Percentiles rank a stretch among this genome's conserved stretches.
Conservation (phyloP, 2,888 invertebrate genomes). For the Papilio gigon region DNA sequence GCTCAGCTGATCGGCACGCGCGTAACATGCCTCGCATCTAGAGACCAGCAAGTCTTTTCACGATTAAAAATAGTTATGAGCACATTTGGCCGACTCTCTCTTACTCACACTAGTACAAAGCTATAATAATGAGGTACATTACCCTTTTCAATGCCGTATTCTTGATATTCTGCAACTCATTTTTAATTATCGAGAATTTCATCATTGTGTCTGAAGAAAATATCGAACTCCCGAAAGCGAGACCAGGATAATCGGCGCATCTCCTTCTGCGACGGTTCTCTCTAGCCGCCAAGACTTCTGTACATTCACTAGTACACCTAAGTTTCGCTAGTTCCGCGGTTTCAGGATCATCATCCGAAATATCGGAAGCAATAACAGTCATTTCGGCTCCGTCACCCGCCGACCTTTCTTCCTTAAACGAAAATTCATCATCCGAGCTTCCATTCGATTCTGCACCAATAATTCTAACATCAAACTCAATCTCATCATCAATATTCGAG, state of each 20-base stretch:
- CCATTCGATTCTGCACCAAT: constrained; percentile 63
- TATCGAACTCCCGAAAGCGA: constrained; percentile 95
- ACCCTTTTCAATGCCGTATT: constrained; percentile 98
- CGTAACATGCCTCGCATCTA: constrained; percentile 57
- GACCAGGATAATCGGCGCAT: constrained; percentile 95
- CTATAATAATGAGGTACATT: constrained; percentile 82
- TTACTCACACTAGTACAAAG: constrained; percentile 64
- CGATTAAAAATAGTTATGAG: constrained; percentile 78
- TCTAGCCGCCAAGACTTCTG: constrained; percentile 93
- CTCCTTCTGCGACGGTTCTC: constrained; percentile 89
- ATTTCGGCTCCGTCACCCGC: constrained; percentile 77
- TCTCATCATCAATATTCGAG: constrained; percentile 71
- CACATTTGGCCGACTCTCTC: constrained; percentile 75
- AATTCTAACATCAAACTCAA: constrained; percentile 67
- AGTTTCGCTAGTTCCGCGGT: constrained; percentile 91
- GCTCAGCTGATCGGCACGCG: constrained; percentile 80
- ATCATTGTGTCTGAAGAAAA: constrained; percentile 98
- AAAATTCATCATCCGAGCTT: constrained; percentile 75
- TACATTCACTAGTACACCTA: constrained; percentile 93
- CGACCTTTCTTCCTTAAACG: constrained; percentile 72
- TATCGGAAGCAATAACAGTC: constrained; percentile 61
- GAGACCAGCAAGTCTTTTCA: constrained; percentile 63
- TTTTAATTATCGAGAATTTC: constrained; percentile 98
- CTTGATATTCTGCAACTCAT: constrained; percentile 98
- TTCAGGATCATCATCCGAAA: constrained; percentile 87